Evolutionary conservation across 2,888 invertebrate species (phyloP).

Genomic region (Chrysotoxum bicinctum): DNA sequence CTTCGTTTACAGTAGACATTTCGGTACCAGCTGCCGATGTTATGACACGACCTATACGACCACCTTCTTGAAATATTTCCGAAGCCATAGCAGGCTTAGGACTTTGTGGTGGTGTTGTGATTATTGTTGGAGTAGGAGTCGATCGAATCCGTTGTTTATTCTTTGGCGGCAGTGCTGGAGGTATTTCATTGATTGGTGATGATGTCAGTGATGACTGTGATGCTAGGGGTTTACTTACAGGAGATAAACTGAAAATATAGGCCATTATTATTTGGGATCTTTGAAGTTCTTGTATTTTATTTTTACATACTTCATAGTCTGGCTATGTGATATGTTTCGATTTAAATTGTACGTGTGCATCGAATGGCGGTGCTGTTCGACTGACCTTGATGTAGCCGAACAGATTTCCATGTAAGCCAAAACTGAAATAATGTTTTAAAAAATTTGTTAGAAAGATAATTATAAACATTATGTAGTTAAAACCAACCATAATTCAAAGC

Average conservation of each 20-base stretch:
- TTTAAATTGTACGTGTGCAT: constrained; percentile 89
- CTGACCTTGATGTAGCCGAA: constrained; percentile 88
- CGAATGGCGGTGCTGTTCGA: constrained; percentile 93
- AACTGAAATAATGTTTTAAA: constrained; percentile 84
- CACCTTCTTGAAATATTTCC: constrained; percentile 58
- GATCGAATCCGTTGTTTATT: constrained; percentile 80
- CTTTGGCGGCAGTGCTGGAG: constrained; percentile 86
- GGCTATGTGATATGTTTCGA: constrained; percentile 81
- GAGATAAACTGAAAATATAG: constrained; percentile 46
- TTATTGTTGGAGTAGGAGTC: constrained; percentile 78
- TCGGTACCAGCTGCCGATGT: constrained; percentile 77
- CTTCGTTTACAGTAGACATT: constrained; percentile 82
- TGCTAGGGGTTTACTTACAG: constrained; percentile 53
- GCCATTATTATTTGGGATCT: neutral
- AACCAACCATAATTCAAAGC: neutral
- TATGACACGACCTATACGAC: constrained; percentile 76
- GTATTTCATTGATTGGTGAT: constrained; percentile 79
- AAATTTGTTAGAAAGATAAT: neutral
- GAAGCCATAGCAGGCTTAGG: constrained; percentile 77
- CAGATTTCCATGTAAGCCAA: constrained; percentile 99
- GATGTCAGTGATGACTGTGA: constrained; percentile 70
- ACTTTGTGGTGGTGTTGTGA: constrained; percentile 82
- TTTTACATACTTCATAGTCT: constrained; percentile 81
- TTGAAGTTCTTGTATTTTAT: neutral
- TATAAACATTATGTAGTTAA: neutral